Percentiles rank a stretch among this genome's conserved stretches.
phyloP scores from a whole-genome alignment of 2,888 invertebrate species.

The Mayetiola destructor region DNA sequence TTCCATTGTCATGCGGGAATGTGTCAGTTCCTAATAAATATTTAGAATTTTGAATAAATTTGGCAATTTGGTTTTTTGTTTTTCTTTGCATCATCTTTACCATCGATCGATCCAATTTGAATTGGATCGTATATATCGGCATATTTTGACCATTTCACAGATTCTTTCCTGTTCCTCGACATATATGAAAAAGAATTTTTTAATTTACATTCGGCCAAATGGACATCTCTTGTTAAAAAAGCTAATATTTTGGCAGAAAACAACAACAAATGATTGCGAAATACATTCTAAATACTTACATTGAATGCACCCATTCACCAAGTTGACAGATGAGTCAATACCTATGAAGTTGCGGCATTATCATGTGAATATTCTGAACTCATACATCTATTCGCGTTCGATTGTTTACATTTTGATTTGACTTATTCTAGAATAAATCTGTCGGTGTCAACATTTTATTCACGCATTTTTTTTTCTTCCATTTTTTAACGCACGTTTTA shows the following conservation, averaged over 20 bases:
- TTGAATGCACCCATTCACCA: not conserved
- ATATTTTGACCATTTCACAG: conserved; percentile 10
- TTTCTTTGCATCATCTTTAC: conserved; percentile 27
- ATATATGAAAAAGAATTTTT: not conserved
- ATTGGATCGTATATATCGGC: conserved; percentile 52
- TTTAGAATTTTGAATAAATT: not conserved
- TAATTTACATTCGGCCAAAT: not conserved
- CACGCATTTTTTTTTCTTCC: not conserved
- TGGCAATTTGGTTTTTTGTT: not conserved
- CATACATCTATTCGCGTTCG: not conserved
- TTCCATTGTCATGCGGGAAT: conserved; percentile 64
- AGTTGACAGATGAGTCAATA: too few relatives aligned
- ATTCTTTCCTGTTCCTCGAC: not conserved
- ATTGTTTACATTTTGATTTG: conserved; percentile 9
- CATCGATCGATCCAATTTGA: conserved; percentile 74
- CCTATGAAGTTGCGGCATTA: not conserved
- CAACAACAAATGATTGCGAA: too few relatives aligned
- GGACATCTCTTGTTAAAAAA: not conserved
- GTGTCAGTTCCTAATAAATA: conserved; percentile 48
- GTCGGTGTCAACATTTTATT: not conserved
- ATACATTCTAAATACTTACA: too few relatives aligned
- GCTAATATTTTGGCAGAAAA: not conserved
- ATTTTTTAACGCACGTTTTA: not conserved
- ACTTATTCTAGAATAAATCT: not conserved
- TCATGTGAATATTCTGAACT: too few relatives aligned